Evolutionary conservation across 2,888 invertebrate species (phyloP), one percentile per base, ranked within the genome.

Genomic region (Eupithecia subumbrata): DNA sequence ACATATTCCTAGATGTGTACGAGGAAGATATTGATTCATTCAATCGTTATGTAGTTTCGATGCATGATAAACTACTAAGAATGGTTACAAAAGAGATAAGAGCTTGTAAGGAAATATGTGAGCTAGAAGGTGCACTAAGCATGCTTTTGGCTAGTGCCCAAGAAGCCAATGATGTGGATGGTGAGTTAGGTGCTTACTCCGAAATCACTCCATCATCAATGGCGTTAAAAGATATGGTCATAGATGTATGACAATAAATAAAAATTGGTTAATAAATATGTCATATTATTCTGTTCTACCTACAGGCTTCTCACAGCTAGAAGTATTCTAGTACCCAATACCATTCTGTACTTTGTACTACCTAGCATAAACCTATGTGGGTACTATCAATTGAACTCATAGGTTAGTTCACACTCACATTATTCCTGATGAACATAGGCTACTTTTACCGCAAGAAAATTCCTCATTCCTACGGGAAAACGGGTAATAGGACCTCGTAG

Each of bases 1-100:
- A 97, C 90, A 95, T 96, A 30, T 95, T 98, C 76, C 89, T 98
- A 78, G 98, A 98, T 92, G 96, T 97, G 1, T 97, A 97, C 88
- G 97, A 97, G 83, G 95, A 95, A 74, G 95, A 94, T 83, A 89
- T 97, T n/a, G 95, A 96, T 79, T 90, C 95, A 80, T 95, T 97
- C 83, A 96, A 96, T 37, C 95, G 96, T 25, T 94, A 96, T 76
- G 93, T 97, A 63, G 94, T 96, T 67, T 92, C 95, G 78, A 90
- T 96, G 77, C 96, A 98, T 82, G 92, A 95, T 72, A 90, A 95
- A 14, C 92, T 98, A 5, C 92, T 95, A 56, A 91, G 95, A 69
- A 93, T 96, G 77, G 90, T 98, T 34, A 92, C 95, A 79, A 95
- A 96, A 78, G 98, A 98, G 92, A 95, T 96, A 76, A 92, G 96